Base-by-base conservation (phyloP, 2,797 vertebrate species). In the Phylloscopus collybita region DNA sequence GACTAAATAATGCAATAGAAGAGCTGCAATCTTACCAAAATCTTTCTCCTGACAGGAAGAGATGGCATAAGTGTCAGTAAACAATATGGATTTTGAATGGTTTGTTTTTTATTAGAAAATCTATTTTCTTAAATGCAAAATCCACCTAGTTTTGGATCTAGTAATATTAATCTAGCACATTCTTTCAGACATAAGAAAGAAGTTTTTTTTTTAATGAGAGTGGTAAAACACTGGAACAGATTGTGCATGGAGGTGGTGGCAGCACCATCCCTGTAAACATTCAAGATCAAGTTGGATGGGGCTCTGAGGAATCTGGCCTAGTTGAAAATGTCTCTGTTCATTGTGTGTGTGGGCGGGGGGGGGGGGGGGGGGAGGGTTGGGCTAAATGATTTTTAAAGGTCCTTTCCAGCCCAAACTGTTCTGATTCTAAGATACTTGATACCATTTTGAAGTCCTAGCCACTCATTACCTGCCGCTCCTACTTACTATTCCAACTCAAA, bases 291-390 rank as follows among this genome's bases (percentile, higher is more conserved):
- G 25, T 53, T 65, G 40, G 26, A 36, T 27, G 6, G n/a, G n/a
- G 10, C 20, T 78, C 65, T 51, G 51, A 90, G 51, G 12, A 82
- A n/a, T 32, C 42, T 75, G 36, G 6, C 16, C 32, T 38, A n/a
- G 13, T n/a, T 51, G n/a, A 72, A 78, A 59, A 65, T 42, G 17
- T 23, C 36, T 36, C 51, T 65, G 21, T 15, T 72, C 3, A 34
- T 27, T 53, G 26, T 6, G 3, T 15, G n/a, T n/a, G n/a, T n/a
- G n/a, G n/a, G n/a, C n/a, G n/a, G n/a, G 9, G 29, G 7, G 4
- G 9, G 0, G 3, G 15, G 9, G 29, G 7, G 4, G 3, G 15
- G 9, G 29, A 6, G 4, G 9, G 0, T 32, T 53, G 26, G 15
- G 32, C 38, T 72, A 42, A 51, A 36, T 66, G 7, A 42, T 53